phyloP scores from a whole-genome alignment of 2,888 invertebrate species.

The Euproctis similis region DNA sequence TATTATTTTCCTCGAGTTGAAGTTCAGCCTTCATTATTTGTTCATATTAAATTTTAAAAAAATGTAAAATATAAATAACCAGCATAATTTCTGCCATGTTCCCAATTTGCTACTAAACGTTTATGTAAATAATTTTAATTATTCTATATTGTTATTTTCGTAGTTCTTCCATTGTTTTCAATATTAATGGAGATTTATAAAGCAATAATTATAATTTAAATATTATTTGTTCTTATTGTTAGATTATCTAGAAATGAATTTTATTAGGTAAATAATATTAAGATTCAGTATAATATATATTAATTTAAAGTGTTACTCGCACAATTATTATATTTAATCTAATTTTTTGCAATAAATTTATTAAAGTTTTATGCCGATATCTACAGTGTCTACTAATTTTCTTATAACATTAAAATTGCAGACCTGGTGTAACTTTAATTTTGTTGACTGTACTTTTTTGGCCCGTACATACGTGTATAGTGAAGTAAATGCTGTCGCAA shows the following conservation, averaged over 20 bases:
- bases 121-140: conserved; percentile 22
- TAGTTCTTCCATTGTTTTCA: conserved; percentile 48
- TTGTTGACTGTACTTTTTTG: conserved; percentile 2
- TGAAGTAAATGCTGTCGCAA: conserved; percentile 26
- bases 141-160: conserved; percentile 13
- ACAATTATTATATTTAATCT: conserved; percentile 38
- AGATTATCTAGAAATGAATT: conserved; percentile 40
- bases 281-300: conserved; percentile 25
- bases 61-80: not conserved
- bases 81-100: not conserved
- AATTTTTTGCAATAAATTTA: conserved; percentile 13
- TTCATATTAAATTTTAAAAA: not conserved
- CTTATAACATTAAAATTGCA: no score
- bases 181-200: conserved; percentile 37
- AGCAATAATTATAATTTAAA: conserved; percentile 57
- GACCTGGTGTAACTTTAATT: no score
- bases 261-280: conserved; percentile 43
- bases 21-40: no score
- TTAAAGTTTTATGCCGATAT: conserved; percentile 9
- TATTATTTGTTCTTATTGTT: conserved; percentile 44
- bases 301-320: conserved; percentile 41
- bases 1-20: no score
- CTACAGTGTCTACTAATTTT: no score
- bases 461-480: conserved; percentile 9
- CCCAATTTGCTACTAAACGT: conserved; percentile 4